Base-by-base conservation (phyloP, 92 coral and sea anemone genomes). In the Palythoa grandis region DNA sequence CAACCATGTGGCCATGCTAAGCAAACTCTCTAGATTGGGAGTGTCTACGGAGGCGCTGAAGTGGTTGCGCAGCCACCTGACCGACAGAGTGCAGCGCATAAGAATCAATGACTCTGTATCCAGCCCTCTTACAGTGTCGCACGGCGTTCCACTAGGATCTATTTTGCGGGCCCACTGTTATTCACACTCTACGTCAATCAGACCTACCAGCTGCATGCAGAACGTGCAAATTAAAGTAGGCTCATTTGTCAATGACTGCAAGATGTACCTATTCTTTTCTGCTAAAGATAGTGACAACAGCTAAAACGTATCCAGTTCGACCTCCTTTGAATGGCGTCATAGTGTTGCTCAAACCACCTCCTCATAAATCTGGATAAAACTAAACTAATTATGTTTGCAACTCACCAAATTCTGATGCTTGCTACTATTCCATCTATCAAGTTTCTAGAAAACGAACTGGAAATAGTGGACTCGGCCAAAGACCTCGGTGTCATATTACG, bases 61-160 rank as follows among this genome's bases (percentile, higher is more conserved):
- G 74, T 70, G 74, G 74, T 70, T 70, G 5, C 74, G 74, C 43
- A 70, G 74, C 43, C 24, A 70, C 29, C 38, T 70, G 43, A 25
- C n/a, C n/a, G n/a, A n/a, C n/a, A n/a, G n/a, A n/a, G n/a, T n/a
- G n/a, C n/a, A n/a, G n/a, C n/a, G n/a, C 17, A 40, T 70, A 24
- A 67, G 85, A 13, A 76, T 76, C 54, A 29, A 86, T 57, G 78
- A 69, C 63, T 87, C 85, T 57, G 50, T 78, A 7, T 83, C 91
- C 37, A 76, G 75, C 37, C 48, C 82, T 48, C 82, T 80, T 40
- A 77, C 82, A 4, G 17, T 70, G 1, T 24, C 12, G 0, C 74
- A 24, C 40, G 38, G 74, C 43, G 74, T 20, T 17, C 43, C 47
- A 13, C 38, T 20, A 25, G 40, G 40, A 5, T 25, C 74, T 1